Conservation (phyloP, 2,797 vertebrate species). For the Tragopan temminckii region DNA sequence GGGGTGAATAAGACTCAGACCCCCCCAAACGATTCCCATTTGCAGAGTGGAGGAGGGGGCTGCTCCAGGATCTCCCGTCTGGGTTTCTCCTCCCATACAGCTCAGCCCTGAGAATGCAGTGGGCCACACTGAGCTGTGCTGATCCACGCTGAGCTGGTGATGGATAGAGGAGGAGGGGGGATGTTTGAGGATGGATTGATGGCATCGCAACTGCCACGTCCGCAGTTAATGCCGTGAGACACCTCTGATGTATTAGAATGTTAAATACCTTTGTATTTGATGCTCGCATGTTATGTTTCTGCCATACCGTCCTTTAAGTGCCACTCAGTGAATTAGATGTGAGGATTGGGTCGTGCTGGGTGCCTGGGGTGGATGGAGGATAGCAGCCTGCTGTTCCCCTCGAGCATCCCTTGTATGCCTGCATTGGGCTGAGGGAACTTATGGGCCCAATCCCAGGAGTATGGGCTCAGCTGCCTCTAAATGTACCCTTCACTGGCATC, state of each 20-base stretch:
- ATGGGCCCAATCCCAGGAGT: not conserved
- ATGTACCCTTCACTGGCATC: not conserved
- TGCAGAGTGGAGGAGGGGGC: not conserved
- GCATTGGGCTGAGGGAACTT: not conserved
- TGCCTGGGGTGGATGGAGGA: rapidly evolving
- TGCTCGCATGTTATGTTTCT: not conserved
- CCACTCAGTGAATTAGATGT: not conserved
- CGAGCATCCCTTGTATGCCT: not conserved
- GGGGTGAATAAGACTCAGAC: not conserved
- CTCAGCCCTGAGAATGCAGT: not conserved
- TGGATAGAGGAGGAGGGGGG: not conserved
- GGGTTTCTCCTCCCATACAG: not conserved
- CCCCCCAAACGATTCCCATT: not conserved
- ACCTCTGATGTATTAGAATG: not conserved
- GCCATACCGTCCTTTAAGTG: not conserved
- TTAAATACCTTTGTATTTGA: not conserved
- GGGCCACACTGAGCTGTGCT: not conserved
- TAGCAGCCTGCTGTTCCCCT: not conserved
- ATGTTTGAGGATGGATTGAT: not conserved
- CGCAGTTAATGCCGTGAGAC: not conserved
- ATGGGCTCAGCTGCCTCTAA: not conserved
- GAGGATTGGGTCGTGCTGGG: not conserved
- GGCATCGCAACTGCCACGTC: not conserved
- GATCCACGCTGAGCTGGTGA: not conserved
- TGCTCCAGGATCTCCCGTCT: not conserved